Base-by-base conservation (phyloP, 2,797 vertebrate genomes). In the Gymnopithys bicolor region DNA sequence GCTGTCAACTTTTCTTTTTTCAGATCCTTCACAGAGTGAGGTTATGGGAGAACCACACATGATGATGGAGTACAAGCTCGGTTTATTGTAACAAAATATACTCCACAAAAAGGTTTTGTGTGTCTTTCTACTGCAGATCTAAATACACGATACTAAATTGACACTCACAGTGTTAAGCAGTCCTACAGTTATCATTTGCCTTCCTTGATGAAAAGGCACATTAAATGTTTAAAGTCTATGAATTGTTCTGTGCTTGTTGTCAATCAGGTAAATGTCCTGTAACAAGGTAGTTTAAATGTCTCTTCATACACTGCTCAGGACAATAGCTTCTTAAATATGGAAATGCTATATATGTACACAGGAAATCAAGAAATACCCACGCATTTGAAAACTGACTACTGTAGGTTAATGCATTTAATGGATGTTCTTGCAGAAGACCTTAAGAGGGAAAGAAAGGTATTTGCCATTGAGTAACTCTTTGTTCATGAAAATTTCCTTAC, bases 1-100 rank as follows among this genome's bases (percentile, higher is more conserved):
- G 51, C 43, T 90, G 58, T 87, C 8, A 7, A 46, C 53, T 77
- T 68, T 77, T 95, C 87, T 84, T 91, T 95, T 58, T 97, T 43
- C 98, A 99, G 99, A 99, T 98, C 99, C 99, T 51, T 94, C 98
- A 21, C 98, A 99, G 92, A 99, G 98, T 95, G 99, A 99, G 96
- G 58, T 98, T 93, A 99, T 99, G 98, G 99, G 99, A 14, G 99
- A 99, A 46, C 99, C 99, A 27, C 99, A 99, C 96, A 93, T 98
- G 82, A 99, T 99, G 99, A 97, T 99, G 96, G 99, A 99, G 93
- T 98, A 99, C 96, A 99, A 98, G 94, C 97, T 99, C 12, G 99
- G 99, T 83, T 95, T 99, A 95, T 97, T 99, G 97, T 99, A 97
- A 98, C 70, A 32, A 24, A 45, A 52, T 91, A 53, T 33, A 74